Evolutionary conservation across 2,888 invertebrate genomes (phyloP).

Genomic region (Sympetrum striolatum): DNA sequence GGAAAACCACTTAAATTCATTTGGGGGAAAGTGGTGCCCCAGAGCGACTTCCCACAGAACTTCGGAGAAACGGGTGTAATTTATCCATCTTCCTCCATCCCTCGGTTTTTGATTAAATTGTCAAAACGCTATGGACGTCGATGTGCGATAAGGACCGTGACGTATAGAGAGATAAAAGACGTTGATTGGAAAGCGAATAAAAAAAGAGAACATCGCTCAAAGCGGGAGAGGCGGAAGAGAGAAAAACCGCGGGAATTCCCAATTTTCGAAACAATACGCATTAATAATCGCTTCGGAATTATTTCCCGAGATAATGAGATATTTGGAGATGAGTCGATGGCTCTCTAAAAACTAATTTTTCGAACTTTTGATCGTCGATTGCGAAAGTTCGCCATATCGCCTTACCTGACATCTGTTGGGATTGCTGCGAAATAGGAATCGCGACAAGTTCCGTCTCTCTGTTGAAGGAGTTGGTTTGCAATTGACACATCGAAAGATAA

Average conservation of each 20-base stretch:
- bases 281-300: not conserved
- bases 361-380: not conserved
- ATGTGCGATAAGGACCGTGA: not conserved
- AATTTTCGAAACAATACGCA: not conserved
- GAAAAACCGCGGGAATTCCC: not conserved
- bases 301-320: conserved; percentile 10
- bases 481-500: conserved; percentile 18
- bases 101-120: not conserved
- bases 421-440: conserved; percentile 3
- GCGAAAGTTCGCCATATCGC: conserved; percentile 15
- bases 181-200: not conserved
- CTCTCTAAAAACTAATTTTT: conserved; percentile 31
- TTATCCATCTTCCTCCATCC: not conserved
- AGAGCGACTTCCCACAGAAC: not conserved
- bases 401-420: conserved; percentile 16
- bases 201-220: not conserved
- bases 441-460: not conserved
- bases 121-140: not conserved
- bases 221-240: not conserved
- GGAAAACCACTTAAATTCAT: not conserved
- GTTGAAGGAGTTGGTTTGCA: not conserved
- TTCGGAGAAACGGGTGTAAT: not conserved
- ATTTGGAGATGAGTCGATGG: not conserved
- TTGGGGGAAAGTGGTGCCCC: not conserved
- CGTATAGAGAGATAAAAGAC: not conserved